phyloP scores from a whole-genome alignment of 2,113 vertebrate genomes.

The Thunnus thynnus region DNA sequence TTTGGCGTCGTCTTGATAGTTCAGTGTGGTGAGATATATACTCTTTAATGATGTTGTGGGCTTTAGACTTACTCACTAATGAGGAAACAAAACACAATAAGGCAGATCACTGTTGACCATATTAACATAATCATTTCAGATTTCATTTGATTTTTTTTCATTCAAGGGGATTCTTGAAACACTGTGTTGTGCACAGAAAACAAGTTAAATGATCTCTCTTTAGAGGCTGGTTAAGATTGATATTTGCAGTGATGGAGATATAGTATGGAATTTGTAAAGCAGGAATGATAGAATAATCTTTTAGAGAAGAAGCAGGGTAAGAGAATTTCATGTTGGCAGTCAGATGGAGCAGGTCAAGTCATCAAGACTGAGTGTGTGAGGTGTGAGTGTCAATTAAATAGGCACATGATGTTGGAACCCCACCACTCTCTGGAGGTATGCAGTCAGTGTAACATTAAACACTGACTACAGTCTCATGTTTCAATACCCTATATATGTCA shows the following conservation, averaged over 20 bases:
- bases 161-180: background rate
- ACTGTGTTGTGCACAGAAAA: background rate
- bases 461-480: conserved; percentile 1
- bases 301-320: background rate
- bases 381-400: conserved; percentile 58
- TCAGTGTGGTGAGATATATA: background rate
- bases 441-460: conserved; percentile 38
- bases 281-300: background rate
- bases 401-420: conserved; percentile 15
- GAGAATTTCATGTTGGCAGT: conserved; percentile 1
- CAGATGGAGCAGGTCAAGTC: conserved; percentile 47
- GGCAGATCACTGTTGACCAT: background rate
- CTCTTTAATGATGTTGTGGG: background rate
- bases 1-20: background rate
- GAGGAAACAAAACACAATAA: no score
- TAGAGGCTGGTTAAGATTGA: background rate
- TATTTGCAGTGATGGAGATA: background rate
- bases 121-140: background rate
- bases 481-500: conserved; percentile 5
- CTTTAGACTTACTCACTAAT: background rate
- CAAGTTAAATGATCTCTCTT: background rate
- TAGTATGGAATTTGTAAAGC: background rate
- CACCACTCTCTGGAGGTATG: conserved; percentile 1
- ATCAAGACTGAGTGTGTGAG: conserved; percentile 30
- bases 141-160: background rate